A percentile compares a stretch with the other conserved stretches of the same genome.
These are phyloP conservation scores for Cheilosia vulpina DNA, from an alignment of 2,888 invertebrate genomes.

Conservation along the genomic window DNA sequence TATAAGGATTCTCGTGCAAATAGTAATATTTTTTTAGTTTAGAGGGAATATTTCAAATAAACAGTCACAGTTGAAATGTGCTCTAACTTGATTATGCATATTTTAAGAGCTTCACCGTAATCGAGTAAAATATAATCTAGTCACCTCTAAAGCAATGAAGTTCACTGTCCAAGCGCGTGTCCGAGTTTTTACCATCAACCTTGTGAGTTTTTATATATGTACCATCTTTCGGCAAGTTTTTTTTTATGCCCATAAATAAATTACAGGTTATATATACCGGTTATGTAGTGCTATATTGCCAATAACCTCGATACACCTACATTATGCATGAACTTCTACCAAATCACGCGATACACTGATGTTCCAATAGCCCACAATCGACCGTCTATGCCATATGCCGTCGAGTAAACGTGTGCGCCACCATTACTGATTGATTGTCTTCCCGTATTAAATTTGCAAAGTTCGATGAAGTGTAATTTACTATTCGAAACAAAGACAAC, in stretches of 20 bases:
- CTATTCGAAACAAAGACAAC: constrained; percentile 41
- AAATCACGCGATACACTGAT: constrained; percentile 57
- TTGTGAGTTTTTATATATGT: not conserved
- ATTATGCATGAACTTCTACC: constrained; percentile 48
- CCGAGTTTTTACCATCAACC: not conserved
- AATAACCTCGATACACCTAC: constrained; percentile 50
- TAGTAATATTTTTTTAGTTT: no score
- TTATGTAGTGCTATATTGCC: constrained; percentile 38
- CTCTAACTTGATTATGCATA: no score
- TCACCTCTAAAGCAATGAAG: no score
- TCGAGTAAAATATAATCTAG: no score
- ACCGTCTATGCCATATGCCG: not conserved
- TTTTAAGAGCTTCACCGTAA: no score
- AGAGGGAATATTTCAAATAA: no score
- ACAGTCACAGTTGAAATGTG: no score
- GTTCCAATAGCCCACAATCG: constrained; percentile 12
- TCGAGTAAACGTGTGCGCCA: constrained; percentile 22
- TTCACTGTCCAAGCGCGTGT: not conserved
- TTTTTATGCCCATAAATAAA: constrained; percentile 6
- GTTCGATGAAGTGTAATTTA: constrained; percentile 58
- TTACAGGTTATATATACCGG: constrained; percentile 10
- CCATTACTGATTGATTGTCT: not conserved
- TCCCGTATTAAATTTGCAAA: constrained; percentile 8
- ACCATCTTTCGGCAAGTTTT: constrained; percentile 6
- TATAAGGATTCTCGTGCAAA: no score